These are phyloP conservation scores for Spodoptera picta DNA, from an alignment of 2,888 invertebrate species.

Conservation along the genomic window DNA sequence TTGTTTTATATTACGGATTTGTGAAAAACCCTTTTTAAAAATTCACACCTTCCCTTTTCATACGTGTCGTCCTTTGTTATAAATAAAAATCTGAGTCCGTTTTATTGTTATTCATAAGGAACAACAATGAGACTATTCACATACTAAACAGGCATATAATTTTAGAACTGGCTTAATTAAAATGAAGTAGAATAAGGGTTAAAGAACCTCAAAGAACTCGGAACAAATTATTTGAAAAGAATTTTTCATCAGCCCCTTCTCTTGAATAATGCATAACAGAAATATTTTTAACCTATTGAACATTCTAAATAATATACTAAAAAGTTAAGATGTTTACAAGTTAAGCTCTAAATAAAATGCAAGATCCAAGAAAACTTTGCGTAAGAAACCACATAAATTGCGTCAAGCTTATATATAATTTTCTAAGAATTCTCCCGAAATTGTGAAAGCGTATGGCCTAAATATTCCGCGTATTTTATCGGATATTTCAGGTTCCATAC, in stretches of 20 bases:
- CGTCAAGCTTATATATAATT: slow-evolving; percentile 2
- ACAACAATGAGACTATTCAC: slow-evolving; percentile 28
- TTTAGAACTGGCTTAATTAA: slow-evolving; percentile 29
- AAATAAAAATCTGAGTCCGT: slow-evolving; percentile 56
- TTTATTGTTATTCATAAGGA: slow-evolving; percentile 35
- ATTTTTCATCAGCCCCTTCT: slow-evolving; percentile 33
- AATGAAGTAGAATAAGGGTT: slow-evolving; percentile 3
- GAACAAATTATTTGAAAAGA: slow-evolving; percentile 30
- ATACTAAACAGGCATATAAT: slow-evolving; percentile 5
- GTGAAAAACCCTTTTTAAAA: slow-evolving; percentile 55
- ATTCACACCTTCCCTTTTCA: slow-evolving; percentile 59
- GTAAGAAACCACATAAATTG: slow-evolving; percentile 1
- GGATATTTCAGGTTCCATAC: slow-evolving; percentile 7
- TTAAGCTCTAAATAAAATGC: slow-evolving; percentile 2
- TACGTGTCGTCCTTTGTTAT: slow-evolving; percentile 53
- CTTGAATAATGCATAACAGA: too few species aligned
- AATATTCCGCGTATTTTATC: not conserved
- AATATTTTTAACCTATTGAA: too few species aligned
- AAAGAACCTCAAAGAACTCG: slow-evolving; percentile 11
- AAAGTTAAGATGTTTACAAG: not conserved
- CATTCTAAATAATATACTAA: not conserved
- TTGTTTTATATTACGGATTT: slow-evolving; percentile 57
- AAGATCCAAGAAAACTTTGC: slow-evolving; percentile 6
- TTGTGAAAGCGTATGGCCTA: not conserved
- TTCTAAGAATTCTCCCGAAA: slow-evolving; percentile 1